These are phyloP conservation scores for Diabrotica virgifera DNA, from an alignment of 1,140 invertebrate species.

Conservation along the genomic window DNA sequence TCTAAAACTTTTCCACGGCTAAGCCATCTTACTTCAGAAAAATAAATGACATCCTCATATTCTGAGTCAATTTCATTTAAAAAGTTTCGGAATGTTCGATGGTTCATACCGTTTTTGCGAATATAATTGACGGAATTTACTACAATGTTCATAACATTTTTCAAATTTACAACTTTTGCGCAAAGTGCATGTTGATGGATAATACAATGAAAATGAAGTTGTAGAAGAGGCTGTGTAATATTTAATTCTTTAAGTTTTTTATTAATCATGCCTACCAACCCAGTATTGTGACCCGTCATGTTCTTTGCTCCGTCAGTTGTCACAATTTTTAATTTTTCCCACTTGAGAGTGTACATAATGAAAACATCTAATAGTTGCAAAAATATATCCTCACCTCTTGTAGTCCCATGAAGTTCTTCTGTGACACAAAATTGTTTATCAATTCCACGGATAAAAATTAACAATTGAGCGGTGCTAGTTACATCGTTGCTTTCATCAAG, in stretches of 20 bases:
- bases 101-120: too few species aligned
- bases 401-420: slow-evolving; percentile 20
- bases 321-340: slow-evolving; percentile 21
- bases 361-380: slow-evolving; percentile 23
- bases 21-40: slow-evolving; percentile 2
- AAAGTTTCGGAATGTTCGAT: slow-evolving; percentile 18
- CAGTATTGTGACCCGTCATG: too few species aligned
- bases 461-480: slow-evolving; percentile 6
- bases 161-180: too few species aligned
- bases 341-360: slow-evolving; percentile 20
- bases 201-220: too few species aligned
- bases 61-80: too few species aligned
- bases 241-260: too few species aligned
- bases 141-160: too few species aligned
- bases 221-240: too few species aligned
- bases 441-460: slow-evolving; percentile 24
- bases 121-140: too few species aligned
- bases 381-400: slow-evolving; percentile 25
- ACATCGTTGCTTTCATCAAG: slow-evolving; percentile 23
- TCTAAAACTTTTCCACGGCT: slow-evolving; percentile 7
- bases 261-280: too few species aligned
- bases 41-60: slow-evolving; percentile 17
- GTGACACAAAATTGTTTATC: slow-evolving; percentile 23
- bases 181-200: too few species aligned
- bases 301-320: too few species aligned